phyloP scores from a whole-genome alignment of 2,888 invertebrate genomes.

The Drosophila lutescens region DNA sequence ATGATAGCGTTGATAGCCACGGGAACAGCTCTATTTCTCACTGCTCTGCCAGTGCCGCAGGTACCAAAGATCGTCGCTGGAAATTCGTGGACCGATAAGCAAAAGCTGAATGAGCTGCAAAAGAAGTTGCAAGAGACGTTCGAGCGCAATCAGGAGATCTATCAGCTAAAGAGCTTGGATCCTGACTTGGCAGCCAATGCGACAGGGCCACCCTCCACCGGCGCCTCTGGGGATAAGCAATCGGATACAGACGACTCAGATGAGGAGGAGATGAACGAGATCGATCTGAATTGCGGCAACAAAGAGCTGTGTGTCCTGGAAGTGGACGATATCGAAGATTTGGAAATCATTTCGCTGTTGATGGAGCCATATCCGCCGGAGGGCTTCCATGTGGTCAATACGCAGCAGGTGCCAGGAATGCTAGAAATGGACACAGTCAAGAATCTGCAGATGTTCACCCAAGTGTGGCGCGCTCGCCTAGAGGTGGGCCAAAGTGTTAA shows the following conservation, averaged over 20 bases:
- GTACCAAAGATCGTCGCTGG: constrained; percentile 90
- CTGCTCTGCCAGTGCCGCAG: constrained; percentile 90
- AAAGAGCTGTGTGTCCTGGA: constrained; percentile 93
- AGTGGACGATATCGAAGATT: constrained; percentile 93
- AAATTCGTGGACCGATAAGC: constrained; percentile 87
- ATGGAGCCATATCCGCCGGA: constrained; percentile 90
- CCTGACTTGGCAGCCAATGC: constrained; percentile 69
- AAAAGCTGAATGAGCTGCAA: constrained; percentile 88
- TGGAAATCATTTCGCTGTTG: constrained; percentile 89
- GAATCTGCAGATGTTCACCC: constrained; percentile 93
- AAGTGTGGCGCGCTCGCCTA: constrained; percentile 90
- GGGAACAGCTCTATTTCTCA: constrained; percentile 92
- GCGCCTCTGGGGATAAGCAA: constrained; percentile 62
- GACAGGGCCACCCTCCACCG: background rate
- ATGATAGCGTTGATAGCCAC: constrained; percentile 95
- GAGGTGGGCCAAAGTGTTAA: constrained; percentile 85
- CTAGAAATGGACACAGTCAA: constrained; percentile 88
- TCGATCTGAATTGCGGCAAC: constrained; percentile 89
- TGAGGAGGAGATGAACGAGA: constrained; percentile 88
- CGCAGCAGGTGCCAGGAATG: constrained; percentile 90
- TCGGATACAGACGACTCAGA: constrained; percentile 89
- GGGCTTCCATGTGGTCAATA: constrained; percentile 92
- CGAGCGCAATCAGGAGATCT: constrained; percentile 89
- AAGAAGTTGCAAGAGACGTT: constrained; percentile 89
- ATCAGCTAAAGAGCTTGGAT: constrained; percentile 86